Evolutionary conservation across 2,113 vertebrate species (phyloP), one percentile per base, ranked within the genome.

Genomic region (Parus major): DNA sequence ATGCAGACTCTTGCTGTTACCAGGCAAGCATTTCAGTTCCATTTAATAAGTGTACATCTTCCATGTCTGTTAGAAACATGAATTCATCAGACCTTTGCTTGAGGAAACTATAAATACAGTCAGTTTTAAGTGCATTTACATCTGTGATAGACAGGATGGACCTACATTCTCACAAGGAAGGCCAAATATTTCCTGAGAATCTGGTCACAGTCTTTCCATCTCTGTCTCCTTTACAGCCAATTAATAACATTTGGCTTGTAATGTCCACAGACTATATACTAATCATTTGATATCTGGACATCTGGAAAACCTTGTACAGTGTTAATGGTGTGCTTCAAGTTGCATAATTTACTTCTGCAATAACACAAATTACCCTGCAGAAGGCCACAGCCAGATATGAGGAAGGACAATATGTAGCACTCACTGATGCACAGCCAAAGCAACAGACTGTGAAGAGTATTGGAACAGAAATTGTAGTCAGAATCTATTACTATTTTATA

Each of bases 211-310:
- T 31, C 33, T 63, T 56, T 88, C 86, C 57, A 72, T 90, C 71
- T 86, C 55, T 63, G 35, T 77, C 88, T 90, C 44, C 55, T 88
- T 90, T 86, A 68, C 42, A 81, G 41, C 29, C 75, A 47, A 91
- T 86, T 80, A 90, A 81, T 83, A 90, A 86, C 79, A 55, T 90
- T 94, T 83, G 60, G 29, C 56, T 93, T 84, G 22, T 36, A 88
- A 42, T 0, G 0, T 63, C n/a, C 50, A 77, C 13, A 73, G 52
- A 83, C 16, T 77, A 50, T 46, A 57, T 39, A 81, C 47, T 93
- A 96, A 92, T 84, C 47, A 84, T 88, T 92, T 92, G 72, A 75
- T 84, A 75, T 60, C 44, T 91, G 88, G 80, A 81, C 88, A 92
- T 75, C 72, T 94, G 83, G 83, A 81, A 94, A 94, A 84, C 80